Conservation (phyloP, 2,113 vertebrate species). For the Centropus unirufus region DNA sequence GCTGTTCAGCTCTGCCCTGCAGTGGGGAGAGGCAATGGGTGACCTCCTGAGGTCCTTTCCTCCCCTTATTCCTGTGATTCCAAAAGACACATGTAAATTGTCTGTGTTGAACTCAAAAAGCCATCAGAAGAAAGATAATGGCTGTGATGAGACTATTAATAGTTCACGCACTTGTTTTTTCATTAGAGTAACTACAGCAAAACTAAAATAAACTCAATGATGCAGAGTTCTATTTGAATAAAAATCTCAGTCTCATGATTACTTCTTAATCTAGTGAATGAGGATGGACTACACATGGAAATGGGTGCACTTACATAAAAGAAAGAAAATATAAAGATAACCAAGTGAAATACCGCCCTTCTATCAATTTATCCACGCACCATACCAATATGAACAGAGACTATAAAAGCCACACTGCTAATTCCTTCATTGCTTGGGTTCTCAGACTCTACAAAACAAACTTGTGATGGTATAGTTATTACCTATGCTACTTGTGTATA, state of each 20-base stretch:
- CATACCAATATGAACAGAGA: neutral
- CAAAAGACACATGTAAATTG: neutral
- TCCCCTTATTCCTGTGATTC: neutral
- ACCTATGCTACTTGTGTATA: neutral
- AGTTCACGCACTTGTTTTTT: neutral
- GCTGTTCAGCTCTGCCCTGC: neutral
- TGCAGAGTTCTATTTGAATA: conserved; percentile 20
- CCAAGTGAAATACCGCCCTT: conserved; percentile 13
- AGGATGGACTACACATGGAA: conserved; percentile 42
- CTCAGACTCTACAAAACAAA: neutral
- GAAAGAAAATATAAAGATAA: neutral
- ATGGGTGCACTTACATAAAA: neutral
- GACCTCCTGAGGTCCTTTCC: neutral
- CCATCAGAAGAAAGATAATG: neutral
- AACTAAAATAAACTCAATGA: conserved; percentile 35
- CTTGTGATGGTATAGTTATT: neutral
- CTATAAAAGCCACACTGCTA: neutral
- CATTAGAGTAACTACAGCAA: conserved; percentile 35
- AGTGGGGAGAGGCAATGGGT: neutral
- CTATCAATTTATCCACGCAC: conserved; percentile 14
- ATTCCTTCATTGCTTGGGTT: neutral
- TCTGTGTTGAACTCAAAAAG: neutral
- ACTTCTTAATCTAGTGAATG: conserved; percentile 18
- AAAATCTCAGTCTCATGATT: conserved; percentile 14
- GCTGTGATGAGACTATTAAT: neutral